Conservation (phyloP, 2,888 invertebrate species). For the Sisyra terminalis region DNA sequence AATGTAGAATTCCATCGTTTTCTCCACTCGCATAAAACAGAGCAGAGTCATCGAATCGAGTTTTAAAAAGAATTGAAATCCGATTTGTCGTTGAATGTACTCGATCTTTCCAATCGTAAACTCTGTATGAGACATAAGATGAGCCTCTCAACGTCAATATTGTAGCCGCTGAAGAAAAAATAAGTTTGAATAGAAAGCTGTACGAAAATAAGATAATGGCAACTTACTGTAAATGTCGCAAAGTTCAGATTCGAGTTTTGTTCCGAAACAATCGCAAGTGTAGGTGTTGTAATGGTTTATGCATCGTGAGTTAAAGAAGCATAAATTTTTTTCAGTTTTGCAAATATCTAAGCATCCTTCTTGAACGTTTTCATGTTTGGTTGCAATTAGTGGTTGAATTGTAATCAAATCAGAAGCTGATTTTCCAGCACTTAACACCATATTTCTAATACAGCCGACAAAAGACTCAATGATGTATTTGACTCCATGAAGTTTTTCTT, state of each 20-base stretch:
- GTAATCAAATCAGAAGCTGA: slow-evolving; percentile 68
- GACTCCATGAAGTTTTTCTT: slow-evolving; percentile 74
- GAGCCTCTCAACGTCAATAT: slow-evolving; percentile 76
- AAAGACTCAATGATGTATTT: slow-evolving; percentile 88
- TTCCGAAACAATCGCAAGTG: slow-evolving; percentile 87
- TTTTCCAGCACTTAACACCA: slow-evolving; percentile 72
- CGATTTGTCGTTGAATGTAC: slow-evolving; percentile 76
- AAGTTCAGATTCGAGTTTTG: slow-evolving; percentile 77
- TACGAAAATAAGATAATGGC: neutral
- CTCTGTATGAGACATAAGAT: slow-evolving; percentile 81
- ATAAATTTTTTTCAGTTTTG: slow-evolving; percentile 63
- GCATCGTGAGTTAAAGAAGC: slow-evolving; percentile 75
- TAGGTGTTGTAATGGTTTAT: slow-evolving; percentile 82
- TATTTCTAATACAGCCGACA: slow-evolving; percentile 79
- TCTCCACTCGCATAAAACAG: slow-evolving; percentile 88
- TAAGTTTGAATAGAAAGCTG: slow-evolving; percentile 5
- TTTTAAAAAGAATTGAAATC: slow-evolving; percentile 82
- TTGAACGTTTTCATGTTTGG: slow-evolving; percentile 76
- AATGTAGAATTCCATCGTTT: slow-evolving; percentile 73
- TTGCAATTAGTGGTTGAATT: slow-evolving; percentile 68
- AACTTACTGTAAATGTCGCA: slow-evolving; percentile 82
- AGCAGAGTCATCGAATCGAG: slow-evolving; percentile 80
- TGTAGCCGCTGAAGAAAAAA: slow-evolving; percentile 53
- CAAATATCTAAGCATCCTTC: slow-evolving; percentile 81
- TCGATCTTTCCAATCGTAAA: slow-evolving; percentile 84